Evolutionary conservation across 2,113 vertebrate species (phyloP), one percentile per base, ranked within the genome.

Genomic region (Thalassoma bifasciatum): DNA sequence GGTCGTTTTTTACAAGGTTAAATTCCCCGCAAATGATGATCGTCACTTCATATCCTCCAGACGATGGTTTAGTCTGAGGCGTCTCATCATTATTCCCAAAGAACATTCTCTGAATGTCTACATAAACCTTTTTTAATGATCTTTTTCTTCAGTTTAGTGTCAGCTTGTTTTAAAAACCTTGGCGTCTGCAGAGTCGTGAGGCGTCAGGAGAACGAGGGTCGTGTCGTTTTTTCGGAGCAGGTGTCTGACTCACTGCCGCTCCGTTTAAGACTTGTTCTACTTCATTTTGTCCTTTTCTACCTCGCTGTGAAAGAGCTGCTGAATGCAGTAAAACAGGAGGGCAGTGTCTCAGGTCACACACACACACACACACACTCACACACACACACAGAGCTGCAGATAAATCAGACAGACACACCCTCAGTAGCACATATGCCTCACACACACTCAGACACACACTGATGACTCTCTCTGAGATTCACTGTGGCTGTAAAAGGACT

Each of bases 401-500:
- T 81, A 80, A 84, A 86, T 86, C 66, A 80, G 13, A 53, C 0
- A 23, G 60, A 73, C 77, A 19, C 38, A 69, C 34, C 71, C 84
- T 79, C 57, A 42, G 40, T 77, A 71, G 17, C 73, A 74, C 75
- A 66, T 75, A 82, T 66, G 75, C 83, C 36, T 70, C 52, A 81
- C 30, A 59, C 77, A 73, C 81, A 44, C 57, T 47, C 79, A 77
- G 46, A 75, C 54, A 72, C 67, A 68, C 82, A 69, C 63, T 74
- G 66, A 85, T 83, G 75, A 79, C 47, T 78, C 86, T 76, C 70
- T 72, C 40, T 34, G 76, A 87, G 84, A 81, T 81, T 88, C 77
- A 85, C 66, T 57, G 65, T 22, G 6, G 83, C 85, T 86, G 85
- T 91, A 85, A 91, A 91, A 89, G 79, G 36, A 83, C 87, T 79